Base-by-base conservation (phyloP, 2,797 vertebrate genomes). In the Eutrigla gurnardus region DNA sequence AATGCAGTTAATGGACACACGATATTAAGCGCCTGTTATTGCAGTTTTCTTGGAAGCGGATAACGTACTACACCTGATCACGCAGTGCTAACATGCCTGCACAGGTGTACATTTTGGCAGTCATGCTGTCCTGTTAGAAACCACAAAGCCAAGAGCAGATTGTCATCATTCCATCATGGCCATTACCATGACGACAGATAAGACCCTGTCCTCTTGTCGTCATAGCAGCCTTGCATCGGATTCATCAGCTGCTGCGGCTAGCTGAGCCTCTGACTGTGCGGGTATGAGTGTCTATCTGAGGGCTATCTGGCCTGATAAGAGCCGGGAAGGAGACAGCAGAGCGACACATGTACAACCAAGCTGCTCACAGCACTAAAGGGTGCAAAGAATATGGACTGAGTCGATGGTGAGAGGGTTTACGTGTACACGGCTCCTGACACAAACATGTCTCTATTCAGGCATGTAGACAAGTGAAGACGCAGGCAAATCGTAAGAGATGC, bases 181-280 rank as follows among this genome's bases (percentile, higher is more conserved):
- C 85, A 91, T 91, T 82, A 78, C 90, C 91, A 86, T 91, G 76
- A 83, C 63, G 46, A 85, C 86, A 77, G 94, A 94, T 94, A 95
- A 94, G 89, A 84, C 80, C 86, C 83, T 62, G 83, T 88, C 83
- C 82, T 91, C 88, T 80, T 78, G 84, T 87, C 72, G 73, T 93
- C 92, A 93, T 79, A 89, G 87, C 59, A 17, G 73, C 65, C 74
- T 75, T 61, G 64, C 83, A 90, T 89, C 86, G 52, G 78, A 74
- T 85, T 68, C 65, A 88, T 90, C 86, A 76, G 80, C 55, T 86
- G 91, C 85, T 84, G 89, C 83, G 80, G 86, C 86, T 78, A 87
- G 83, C 79, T 66, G 65, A 87, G 78, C 75, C 65, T 86, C 81
- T 78, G 61, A 73, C 59, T 80, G 74, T 88, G 86, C 55, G 82